Conservation (phyloP, 2,888 invertebrate genomes). For the Uropetala carovei region DNA sequence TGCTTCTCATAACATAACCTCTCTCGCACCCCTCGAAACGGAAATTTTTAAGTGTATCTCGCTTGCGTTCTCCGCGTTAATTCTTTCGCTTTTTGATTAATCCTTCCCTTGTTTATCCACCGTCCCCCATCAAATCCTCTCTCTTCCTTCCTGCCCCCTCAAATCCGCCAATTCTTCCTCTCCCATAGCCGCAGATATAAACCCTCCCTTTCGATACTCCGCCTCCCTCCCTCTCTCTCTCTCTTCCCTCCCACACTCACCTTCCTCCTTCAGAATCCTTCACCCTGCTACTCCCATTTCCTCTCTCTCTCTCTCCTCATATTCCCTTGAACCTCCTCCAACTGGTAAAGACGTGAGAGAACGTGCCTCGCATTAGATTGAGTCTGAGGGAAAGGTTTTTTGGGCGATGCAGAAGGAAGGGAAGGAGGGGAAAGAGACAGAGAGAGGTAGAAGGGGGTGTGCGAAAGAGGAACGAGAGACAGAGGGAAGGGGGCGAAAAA, state of each 20-base stretch:
- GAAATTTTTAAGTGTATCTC: no score
- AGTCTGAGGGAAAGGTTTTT: background rate
- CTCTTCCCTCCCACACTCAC: background rate
- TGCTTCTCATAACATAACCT: no score
- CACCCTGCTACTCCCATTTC: background rate
- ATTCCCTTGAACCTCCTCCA: conserved; percentile 26
- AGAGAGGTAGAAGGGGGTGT: background rate
- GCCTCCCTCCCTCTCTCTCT: no score
- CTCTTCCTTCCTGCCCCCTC: background rate
- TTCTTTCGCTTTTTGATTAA: no score
- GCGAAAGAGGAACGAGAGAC: background rate
- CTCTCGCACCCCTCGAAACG: no score
- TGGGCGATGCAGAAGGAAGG: background rate
- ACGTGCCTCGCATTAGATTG: conserved; percentile 57
- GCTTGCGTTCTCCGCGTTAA: no score
- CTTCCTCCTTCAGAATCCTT: background rate
- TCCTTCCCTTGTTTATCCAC: background rate
- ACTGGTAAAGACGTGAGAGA: conserved; percentile 48
- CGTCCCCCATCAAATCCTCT: background rate
- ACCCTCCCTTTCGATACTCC: background rate
- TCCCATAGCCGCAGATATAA: background rate
- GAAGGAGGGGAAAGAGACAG: background rate
- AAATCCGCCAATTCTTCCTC: no score
- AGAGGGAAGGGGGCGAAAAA: background rate
- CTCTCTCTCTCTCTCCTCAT: background rate